Conservation (phyloP, 2,888 invertebrate genomes). For the Carterocephalus palaemon region DNA sequence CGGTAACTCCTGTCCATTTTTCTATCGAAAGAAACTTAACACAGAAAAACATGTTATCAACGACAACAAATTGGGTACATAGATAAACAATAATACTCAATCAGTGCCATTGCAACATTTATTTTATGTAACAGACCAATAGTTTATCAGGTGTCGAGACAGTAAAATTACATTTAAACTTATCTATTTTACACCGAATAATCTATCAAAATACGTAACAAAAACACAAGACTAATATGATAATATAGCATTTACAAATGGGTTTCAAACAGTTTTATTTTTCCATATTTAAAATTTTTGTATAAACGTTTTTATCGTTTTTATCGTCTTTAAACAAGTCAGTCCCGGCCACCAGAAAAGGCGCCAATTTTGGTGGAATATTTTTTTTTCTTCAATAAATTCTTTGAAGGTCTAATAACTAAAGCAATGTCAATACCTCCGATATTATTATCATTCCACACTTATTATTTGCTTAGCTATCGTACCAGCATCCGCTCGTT, state of each 20-base stretch:
- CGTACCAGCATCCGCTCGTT: constrained; percentile 54
- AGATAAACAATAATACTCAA: too few relatives aligned
- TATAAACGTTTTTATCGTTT: too few relatives aligned
- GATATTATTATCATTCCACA: constrained; percentile 27
- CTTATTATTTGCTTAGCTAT: constrained; percentile 44
- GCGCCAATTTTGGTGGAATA: not conserved
- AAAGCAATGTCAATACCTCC: constrained; percentile 27
- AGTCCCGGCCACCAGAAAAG: too few relatives aligned
- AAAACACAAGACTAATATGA: too few relatives aligned
- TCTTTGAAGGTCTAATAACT: constrained; percentile 10
- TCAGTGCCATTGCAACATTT: not conserved
- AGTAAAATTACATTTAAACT: constrained; percentile 1
- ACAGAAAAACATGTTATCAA: too few relatives aligned
- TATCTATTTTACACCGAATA: constrained; percentile 12
- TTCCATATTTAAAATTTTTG: too few relatives aligned
- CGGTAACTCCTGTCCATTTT: not conserved
- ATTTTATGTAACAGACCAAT: constrained; percentile 5
- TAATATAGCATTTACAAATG: too few relatives aligned
- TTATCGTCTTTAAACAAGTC: too few relatives aligned
- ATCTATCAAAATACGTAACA: too few relatives aligned
- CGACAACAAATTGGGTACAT: too few relatives aligned
- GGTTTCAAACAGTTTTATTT: too few relatives aligned
- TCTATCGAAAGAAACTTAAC: not conserved
- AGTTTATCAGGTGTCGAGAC: constrained; percentile 1
- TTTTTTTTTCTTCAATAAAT: constrained; percentile 10